Percentiles rank a stretch among this genome's conserved stretches.
These are phyloP conservation scores for Gavia stellata DNA, from an alignment of 2,113 vertebrate species.

Conservation along the genomic window DNA sequence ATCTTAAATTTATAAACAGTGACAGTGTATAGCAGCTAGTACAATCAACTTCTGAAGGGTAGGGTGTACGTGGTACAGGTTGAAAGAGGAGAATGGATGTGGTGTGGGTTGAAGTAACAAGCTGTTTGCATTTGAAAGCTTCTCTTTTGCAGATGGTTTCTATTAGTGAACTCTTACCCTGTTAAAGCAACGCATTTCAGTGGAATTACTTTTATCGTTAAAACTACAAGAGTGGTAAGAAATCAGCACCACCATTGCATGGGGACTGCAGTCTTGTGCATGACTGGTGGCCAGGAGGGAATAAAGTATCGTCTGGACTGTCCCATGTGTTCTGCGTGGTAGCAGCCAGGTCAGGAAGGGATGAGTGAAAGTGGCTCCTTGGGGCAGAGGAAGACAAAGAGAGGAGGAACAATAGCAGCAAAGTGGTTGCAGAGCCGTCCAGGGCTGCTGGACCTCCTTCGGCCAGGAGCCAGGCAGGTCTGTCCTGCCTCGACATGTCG, in stretches of 20 bases:
- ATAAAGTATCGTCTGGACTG: background rate
- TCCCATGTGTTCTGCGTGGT: background rate
- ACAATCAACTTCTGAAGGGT: background rate
- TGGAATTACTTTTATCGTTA: background rate
- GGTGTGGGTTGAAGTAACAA: background rate
- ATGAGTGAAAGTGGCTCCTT: background rate
- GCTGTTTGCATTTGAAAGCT: background rate
- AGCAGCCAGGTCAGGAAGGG: background rate
- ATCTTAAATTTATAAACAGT: background rate
- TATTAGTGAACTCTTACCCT: background rate
- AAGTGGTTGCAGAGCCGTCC: background rate
- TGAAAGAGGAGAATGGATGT: background rate
- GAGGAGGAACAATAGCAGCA: background rate
- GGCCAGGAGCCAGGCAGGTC: accelerated
- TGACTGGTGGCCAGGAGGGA: background rate
- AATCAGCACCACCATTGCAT: accelerated
- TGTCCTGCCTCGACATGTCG: background rate
- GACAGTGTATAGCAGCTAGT: background rate
- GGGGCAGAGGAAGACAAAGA: background rate
- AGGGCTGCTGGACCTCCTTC: background rate
- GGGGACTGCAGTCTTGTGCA: background rate
- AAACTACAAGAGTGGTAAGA: background rate
- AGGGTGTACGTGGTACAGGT: too few relatives aligned
- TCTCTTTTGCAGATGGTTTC: background rate
- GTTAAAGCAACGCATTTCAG: background rate